Evolutionary conservation across 1,140 invertebrate species (phyloP), one percentile per base, ranked within the genome.

Genomic region (Oedothorax gibbosus): DNA sequence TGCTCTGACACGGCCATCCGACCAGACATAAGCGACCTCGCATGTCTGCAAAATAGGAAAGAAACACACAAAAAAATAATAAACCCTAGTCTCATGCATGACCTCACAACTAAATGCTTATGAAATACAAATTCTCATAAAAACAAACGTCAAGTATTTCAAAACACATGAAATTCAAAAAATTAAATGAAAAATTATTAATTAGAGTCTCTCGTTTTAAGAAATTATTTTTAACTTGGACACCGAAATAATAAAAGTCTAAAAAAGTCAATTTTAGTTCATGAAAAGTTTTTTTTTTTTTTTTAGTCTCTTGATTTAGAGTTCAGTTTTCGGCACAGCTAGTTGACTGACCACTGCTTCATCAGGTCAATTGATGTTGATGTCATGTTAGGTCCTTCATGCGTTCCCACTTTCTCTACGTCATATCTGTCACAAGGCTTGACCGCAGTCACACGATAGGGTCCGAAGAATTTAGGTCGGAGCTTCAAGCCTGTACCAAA

Each of bases 381-480:
- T 2, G 75, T 64, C 3, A 51, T n/a, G 0, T 56, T n/a, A 57
- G 53, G 72, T 15, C 53, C 72, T 21, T 75, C 72, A 75, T 75
- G 72, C 9, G 21, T 21, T 18, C 57, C 57, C 4, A 78, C 20
- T 49, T 78, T 65, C 15, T 50, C 75, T 8, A 78, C 75, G n/a
- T 77, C 56, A 50, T 77, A 77, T 14, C 75, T 9, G n/a, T 65
- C 75, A 14, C 65, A 12, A n/a, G 6, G 9, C 49, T 78, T 78
- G 8, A 65, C 49, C 0, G 9, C 15, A 10, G 18, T 78, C 9
- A 78, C 53, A 20, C 21, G 12, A 15, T 79, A 79, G 0, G 77
- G 77, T 68, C 64, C 65, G 14, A 68, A 54, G 35, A 68, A 79
- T n/a, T 79, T 79, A 14, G 51, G 15, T 18, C 62, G 8, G 66